Evolutionary conservation across 1,140 invertebrate genomes (phyloP).

Genomic region (Metaphire vulgaris): DNA sequence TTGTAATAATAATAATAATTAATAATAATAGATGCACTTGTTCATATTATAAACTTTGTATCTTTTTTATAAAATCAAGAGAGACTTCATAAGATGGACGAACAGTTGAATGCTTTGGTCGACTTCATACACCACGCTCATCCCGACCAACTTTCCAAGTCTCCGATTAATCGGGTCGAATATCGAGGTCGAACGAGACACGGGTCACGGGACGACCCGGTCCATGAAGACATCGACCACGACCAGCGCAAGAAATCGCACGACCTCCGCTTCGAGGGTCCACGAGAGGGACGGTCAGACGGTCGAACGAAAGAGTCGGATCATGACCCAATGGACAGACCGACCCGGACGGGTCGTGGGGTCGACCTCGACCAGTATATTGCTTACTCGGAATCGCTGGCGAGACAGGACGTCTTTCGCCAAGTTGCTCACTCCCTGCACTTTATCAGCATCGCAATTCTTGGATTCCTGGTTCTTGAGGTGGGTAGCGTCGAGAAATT

Average conservation of each 20-base stretch:
- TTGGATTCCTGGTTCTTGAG: conserved; percentile 27
- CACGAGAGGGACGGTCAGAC: not conserved
- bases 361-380: not conserved
- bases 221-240: not conserved
- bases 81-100: conserved; percentile 19
- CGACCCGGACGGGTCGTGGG: too few species aligned
- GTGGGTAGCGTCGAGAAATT: too few species aligned
- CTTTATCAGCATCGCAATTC: conserved; percentile 21
- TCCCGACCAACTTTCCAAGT: conserved; percentile 21
- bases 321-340: too few species aligned
- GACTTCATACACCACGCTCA: conserved; percentile 15
- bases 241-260: not conserved
- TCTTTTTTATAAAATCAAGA: conserved; percentile 11
- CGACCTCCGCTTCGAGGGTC: not conserved
- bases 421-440: conserved; percentile 17
- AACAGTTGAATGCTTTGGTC: conserved; percentile 20
- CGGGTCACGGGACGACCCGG: not conserved
- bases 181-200: not conserved
- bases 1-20: too few species aligned
- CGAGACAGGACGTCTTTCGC: conserved; percentile 7
- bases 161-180: not conserved
- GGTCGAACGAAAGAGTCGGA: not conserved
- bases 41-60: too few species aligned
- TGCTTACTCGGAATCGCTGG: not conserved
- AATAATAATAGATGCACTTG: too few species aligned